phyloP scores from a whole-genome alignment of 2,113 vertebrate species.

The Arothron firmamentum region DNA sequence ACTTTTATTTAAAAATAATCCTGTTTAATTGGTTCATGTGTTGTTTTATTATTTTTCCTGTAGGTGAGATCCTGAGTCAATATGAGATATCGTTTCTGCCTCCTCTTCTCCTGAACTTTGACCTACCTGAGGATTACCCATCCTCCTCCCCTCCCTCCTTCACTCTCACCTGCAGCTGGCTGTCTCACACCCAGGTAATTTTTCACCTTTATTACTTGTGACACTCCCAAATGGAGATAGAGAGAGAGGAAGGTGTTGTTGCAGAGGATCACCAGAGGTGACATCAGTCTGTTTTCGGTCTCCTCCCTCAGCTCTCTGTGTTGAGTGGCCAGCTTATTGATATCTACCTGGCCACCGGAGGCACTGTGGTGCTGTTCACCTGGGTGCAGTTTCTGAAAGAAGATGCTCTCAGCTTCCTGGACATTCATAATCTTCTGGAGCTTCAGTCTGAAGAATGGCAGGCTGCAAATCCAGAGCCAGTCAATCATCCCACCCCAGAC shows the following conservation, averaged over 20 bases:
- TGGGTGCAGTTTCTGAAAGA: constrained; percentile 91
- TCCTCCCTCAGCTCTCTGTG: constrained; percentile 52
- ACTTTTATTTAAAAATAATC: neutral
- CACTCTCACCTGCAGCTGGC: constrained; percentile 85
- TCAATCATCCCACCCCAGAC: neutral
- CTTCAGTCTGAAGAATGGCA: constrained; percentile 56
- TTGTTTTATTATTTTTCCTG: neutral
- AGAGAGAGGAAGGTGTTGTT: neutral
- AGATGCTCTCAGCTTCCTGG: constrained; percentile 79
- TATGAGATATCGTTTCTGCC: constrained; percentile 80
- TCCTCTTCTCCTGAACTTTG: constrained; percentile 83
- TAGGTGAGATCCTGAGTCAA: constrained; percentile 32
- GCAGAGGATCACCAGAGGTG: neutral
- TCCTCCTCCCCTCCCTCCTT: constrained; percentile 80
- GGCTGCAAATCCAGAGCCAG: neutral
- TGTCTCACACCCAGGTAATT: constrained; percentile 81
- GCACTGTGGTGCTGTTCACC: constrained; percentile 84
- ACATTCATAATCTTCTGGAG: constrained; percentile 78
- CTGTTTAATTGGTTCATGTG: neutral
- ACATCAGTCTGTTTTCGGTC: neutral
- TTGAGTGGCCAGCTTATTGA: constrained; percentile 78
- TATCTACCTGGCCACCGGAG: constrained; percentile 81
- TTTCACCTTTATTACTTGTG: constrained; percentile 29
- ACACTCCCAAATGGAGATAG: neutral
- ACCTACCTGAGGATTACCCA: constrained; percentile 84